Evolutionary conservation across 1,140 invertebrate species (phyloP).

Genomic region (Bicyclus anynana): DNA sequence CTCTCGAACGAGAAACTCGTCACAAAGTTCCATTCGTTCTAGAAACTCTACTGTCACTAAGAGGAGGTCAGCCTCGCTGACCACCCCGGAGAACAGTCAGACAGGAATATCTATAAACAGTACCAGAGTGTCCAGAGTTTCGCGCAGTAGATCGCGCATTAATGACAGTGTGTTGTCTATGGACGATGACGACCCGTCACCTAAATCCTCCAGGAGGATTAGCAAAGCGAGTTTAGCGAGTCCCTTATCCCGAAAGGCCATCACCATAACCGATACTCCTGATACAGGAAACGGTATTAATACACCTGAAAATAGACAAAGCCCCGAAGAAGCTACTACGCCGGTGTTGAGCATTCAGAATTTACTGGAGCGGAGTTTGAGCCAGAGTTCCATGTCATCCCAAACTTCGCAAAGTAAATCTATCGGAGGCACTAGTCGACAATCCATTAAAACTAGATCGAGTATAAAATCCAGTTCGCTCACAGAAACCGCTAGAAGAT

Average conservation of each 20-base stretch:
- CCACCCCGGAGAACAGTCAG: conserved; percentile 29
- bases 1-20: neutral
- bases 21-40: neutral
- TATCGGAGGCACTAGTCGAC: conserved; percentile 26
- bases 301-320: conserved; percentile 49
- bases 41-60: neutral
- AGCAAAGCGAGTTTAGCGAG: neutral
- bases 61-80: conserved; percentile 17
- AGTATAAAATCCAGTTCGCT: conserved; percentile 39
- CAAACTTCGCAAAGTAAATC: conserved; percentile 32
- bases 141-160: conserved; percentile 40
- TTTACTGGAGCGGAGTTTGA: conserved; percentile 40
- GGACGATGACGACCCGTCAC: conserved; percentile 28
- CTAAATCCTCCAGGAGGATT: neutral
- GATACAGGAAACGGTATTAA: conserved; percentile 26
- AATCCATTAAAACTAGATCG: conserved; percentile 17
- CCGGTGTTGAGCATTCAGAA: conserved; percentile 55
- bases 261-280: neutral
- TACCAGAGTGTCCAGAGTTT: conserved; percentile 25
- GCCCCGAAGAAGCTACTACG: conserved; percentile 45
- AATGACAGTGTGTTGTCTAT: conserved; percentile 43
- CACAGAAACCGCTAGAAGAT: conserved; percentile 23
- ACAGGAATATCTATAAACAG: conserved; percentile 25
- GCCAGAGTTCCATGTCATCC: conserved; percentile 24
- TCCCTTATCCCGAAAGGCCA: neutral